A percentile compares a stretch with the other conserved stretches of the same genome.
phyloP scores from a whole-genome alignment of 2,888 invertebrate species.

The Eurytoma adleriae region DNA sequence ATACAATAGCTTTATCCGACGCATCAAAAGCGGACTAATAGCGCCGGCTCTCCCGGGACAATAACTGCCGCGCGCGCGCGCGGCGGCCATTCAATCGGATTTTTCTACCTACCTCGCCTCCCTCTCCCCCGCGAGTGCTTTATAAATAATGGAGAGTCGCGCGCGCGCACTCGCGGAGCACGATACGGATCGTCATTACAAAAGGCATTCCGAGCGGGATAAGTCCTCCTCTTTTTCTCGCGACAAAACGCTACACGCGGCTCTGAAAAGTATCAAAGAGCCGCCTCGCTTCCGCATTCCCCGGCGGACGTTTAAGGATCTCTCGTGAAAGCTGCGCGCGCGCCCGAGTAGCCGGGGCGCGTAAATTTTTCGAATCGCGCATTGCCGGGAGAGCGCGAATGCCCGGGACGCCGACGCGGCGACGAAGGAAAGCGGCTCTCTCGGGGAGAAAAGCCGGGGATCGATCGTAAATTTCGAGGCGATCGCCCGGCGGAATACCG shows the following conservation, averaged over 20 bases:
- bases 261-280: conserved; percentile 41
- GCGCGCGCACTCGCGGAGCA: neutral
- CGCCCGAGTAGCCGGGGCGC: conserved; percentile 14
- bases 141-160: conserved; percentile 4
- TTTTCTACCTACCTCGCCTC: conserved; percentile 17
- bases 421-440: neutral
- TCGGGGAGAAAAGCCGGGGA: conserved; percentile 7
- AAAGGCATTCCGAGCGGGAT: conserved; percentile 47
- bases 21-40: neutral
- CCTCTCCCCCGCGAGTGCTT: neutral
- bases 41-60: conserved; percentile 17
- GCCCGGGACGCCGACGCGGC: conserved; percentile 8
- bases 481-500: neutral
- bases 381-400: conserved; percentile 8
- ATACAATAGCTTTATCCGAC: conserved; percentile 3
- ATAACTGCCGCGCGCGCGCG: neutral
- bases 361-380: conserved; percentile 36
- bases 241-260: conserved; percentile 32
- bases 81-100: conserved; percentile 26
- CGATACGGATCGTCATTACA: conserved; percentile 50
- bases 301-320: conserved; percentile 40
- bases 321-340: conserved; percentile 39
- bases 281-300: conserved; percentile 49
- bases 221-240: conserved; percentile 25
- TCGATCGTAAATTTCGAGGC: conserved; percentile 33